phyloP scores from a whole-genome alignment of 37 sponge, comb jelly and placozoan species.

The Spongilla lacustris region DNA sequence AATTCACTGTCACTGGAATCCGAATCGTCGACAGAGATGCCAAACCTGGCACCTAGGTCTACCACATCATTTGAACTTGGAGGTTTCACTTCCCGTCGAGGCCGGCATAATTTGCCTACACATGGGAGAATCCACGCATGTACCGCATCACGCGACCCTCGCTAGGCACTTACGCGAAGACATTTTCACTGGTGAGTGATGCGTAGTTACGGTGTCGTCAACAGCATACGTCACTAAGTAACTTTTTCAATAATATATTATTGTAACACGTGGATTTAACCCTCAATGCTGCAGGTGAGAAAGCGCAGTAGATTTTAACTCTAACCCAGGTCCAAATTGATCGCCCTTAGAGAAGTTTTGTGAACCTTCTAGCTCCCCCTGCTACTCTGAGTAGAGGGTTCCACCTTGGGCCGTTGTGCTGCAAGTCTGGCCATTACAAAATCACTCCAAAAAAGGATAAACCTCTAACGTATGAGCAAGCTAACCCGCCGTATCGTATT shows the following conservation, averaged over 20 bases:
- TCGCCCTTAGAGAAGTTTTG: background rate
- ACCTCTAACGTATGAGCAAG: conserved; percentile 59
- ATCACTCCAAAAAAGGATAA: conserved; percentile 30
- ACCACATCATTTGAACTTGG: conserved; percentile 31
- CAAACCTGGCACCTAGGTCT: conserved; percentile 51
- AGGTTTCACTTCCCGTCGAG: conserved; percentile 3
- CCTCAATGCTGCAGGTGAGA: background rate
- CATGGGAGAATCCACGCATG: background rate
- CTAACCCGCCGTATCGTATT: conserved; percentile 49
- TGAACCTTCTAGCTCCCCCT: background rate
- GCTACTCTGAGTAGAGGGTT: background rate
- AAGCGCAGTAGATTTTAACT: background rate
- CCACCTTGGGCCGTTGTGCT: background rate
- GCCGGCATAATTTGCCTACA: background rate
- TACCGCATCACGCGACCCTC: background rate
- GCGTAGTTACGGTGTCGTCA: background rate
- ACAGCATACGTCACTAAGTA: background rate
- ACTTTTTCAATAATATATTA: too few relatives aligned
- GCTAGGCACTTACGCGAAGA: background rate
- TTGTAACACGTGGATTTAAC: background rate
- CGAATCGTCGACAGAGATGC: conserved; percentile 43
- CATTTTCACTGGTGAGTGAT: background rate
- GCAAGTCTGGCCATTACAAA: conserved; percentile 42
- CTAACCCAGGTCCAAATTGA: background rate
- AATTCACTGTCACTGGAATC: conserved; percentile 62